Evolutionary conservation across 2,113 vertebrate species (phyloP).

Genomic region (Phaethon lepturus): DNA sequence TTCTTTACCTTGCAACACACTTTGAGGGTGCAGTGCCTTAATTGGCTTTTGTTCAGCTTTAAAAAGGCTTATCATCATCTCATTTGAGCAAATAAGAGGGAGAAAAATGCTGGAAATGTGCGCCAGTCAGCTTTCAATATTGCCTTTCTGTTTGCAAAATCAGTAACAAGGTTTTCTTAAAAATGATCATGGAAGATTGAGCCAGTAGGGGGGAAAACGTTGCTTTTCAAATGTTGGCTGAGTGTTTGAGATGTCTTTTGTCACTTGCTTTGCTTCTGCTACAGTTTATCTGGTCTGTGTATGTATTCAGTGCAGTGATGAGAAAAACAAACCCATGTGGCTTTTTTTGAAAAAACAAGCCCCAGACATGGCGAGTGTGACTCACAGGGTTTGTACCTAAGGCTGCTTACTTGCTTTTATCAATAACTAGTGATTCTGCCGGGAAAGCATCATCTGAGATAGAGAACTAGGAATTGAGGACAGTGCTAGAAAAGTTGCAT

Average conservation of each 20-base stretch:
- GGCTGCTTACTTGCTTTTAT: neutral
- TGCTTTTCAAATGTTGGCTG: neutral
- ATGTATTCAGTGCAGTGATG: neutral
- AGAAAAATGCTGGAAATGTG: neutral
- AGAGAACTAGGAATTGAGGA: neutral
- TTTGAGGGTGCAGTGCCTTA: neutral
- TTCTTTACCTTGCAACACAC: fast-evolving
- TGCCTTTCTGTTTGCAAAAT: neutral
- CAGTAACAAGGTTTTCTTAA: neutral
- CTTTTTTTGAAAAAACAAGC: neutral
- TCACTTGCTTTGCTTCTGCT: neutral
- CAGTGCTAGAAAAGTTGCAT: neutral
- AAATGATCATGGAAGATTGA: neutral
- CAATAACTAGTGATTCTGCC: neutral
- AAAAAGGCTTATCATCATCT: neutral
- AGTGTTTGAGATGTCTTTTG: neutral
- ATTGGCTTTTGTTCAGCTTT: neutral
- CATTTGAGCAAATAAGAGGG: neutral
- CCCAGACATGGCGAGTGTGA: neutral
- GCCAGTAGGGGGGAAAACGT: neutral
- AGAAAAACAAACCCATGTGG: neutral
- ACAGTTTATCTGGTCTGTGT: neutral
- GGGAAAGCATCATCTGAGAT: neutral
- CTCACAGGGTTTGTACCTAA: neutral
- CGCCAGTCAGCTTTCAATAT: neutral